A percentile compares a stretch with the other conserved stretches of the same genome.
These are phyloP conservation scores for Butorides virescens DNA, from an alignment of 2,113 vertebrate species.

Conservation along the genomic window DNA sequence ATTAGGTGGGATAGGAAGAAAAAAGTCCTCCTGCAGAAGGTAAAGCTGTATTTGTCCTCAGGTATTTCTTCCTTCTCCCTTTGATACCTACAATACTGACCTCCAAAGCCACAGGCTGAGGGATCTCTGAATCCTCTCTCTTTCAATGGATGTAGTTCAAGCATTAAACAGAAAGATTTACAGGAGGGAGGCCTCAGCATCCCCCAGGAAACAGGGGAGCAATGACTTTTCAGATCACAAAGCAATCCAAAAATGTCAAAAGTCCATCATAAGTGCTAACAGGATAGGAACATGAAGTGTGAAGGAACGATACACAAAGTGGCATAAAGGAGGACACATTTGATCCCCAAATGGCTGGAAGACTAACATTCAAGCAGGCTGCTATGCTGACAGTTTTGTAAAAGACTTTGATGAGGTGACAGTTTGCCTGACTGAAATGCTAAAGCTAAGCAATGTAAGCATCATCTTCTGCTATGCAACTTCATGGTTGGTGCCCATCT, in stretches of 20 bases:
- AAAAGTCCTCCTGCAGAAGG: not conserved
- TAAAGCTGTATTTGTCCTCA: not conserved
- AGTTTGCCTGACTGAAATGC: slow-evolving; percentile 27
- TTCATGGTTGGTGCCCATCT: not conserved
- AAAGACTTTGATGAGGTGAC: slow-evolving; percentile 35
- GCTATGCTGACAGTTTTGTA: slow-evolving; percentile 4
- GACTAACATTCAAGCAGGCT: slow-evolving; percentile 2
- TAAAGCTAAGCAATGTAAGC: not conserved
- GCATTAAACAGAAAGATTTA: not conserved
- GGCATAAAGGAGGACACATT: not conserved
- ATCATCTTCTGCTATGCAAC: not conserved
- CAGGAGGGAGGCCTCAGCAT: not conserved
- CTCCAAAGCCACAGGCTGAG: not conserved
- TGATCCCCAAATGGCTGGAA: slow-evolving; percentile 33
- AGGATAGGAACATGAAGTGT: not conserved
- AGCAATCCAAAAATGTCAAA: slow-evolving; percentile 9
- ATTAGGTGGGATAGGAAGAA: not conserved
- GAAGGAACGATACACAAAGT: not conserved
- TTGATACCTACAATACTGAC: not conserved
- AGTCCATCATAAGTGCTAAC: slow-evolving; percentile 10
- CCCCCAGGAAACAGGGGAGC: not conserved
- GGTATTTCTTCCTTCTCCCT: not conserved
- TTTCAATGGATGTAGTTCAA: not conserved
- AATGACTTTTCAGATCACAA: not conserved
- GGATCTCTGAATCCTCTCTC: not conserved